Evolutionary conservation across 2,113 vertebrate genomes (phyloP), one percentile per base, ranked within the genome.

Genomic region (Macquaria ambigua): DNA sequence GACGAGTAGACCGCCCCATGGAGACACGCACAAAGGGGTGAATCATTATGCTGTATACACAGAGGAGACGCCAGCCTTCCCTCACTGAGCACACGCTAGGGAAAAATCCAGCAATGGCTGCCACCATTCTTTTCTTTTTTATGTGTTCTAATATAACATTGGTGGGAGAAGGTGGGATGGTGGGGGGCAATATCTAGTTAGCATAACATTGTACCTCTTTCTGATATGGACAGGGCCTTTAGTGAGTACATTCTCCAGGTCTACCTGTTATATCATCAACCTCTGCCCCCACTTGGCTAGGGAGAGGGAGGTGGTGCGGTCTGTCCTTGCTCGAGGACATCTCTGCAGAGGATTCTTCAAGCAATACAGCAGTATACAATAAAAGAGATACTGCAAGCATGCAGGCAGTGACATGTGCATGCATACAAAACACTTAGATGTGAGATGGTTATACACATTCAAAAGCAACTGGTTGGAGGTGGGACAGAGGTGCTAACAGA

Each of bases 311-410:
- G 34, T 23, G 81, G 62, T 20, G 37, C 37, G 11, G 37, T 28
- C 37, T 71, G 90, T 84, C 89, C 74, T 93, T 93, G 88, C 70
- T 88, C 10, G 7, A 87, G 86, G 90, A 88, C 88, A 72, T 82
- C 59, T 74, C 41, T 70, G 69, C 85, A 72, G 53, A 81, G 62
- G 39, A 25, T 80, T 59, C 70, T 87, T 86, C 63, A 68, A 79
- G 61, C 52, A n/a, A 55, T 41, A 55, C 63, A 62, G 52, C 46
- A 11, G 46, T n/a, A 34, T n/a, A 79, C 63, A 74, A 86, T 75
- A 77, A 82, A 74, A 58, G 5, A 74, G 23, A 69, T 1, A 63
- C 31, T 63, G 77, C 34, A 41, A n/a, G 72, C n/a, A 55, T 77
- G 82, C 77, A 66, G 53, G 79, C 21, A 31, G 20, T 68, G 69